Evolutionary conservation across 2,113 vertebrate species (phyloP).

Genomic region (Bettongia penicillata): DNA sequence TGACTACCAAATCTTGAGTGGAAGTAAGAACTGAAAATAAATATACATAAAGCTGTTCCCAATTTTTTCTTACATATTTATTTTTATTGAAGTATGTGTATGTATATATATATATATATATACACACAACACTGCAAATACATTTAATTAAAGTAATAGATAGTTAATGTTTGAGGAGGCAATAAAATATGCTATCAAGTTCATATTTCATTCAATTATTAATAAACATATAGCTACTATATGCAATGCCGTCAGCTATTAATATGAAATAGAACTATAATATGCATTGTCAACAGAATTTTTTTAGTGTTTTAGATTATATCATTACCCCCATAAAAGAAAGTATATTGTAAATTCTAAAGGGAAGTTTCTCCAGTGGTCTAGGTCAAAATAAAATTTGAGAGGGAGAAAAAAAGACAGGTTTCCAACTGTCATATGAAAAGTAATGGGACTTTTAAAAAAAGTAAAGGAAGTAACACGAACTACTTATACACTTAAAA

Average conservation of each 20-base stretch:
- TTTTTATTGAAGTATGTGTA: slow-evolving; percentile 65
- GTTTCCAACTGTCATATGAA: background rate
- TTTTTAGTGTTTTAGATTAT: slow-evolving; percentile 68
- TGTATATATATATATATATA: background rate
- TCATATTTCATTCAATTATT: slow-evolving; percentile 72
- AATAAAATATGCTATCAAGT: slow-evolving; percentile 65
- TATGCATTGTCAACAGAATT: slow-evolving; percentile 62
- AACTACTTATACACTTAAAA: background rate
- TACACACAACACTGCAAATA: slow-evolving; percentile 41
- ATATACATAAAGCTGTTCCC: slow-evolving; percentile 26
- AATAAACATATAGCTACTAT: slow-evolving; percentile 64
- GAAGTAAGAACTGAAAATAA: slow-evolving; percentile 29
- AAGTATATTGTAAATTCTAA: slow-evolving; percentile 58
- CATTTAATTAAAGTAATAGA: slow-evolving; percentile 75
- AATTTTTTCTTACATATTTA: slow-evolving; percentile 62
- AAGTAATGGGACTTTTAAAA: background rate
- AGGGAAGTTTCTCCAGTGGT: slow-evolving; percentile 49
- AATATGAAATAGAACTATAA: slow-evolving; percentile 70
- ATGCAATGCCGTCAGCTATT: slow-evolving; percentile 63
- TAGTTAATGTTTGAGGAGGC: slow-evolving; percentile 69
- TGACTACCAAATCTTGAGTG: background rate
- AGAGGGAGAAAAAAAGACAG: slow-evolving; percentile 36
- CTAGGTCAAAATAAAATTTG: slow-evolving; percentile 53
- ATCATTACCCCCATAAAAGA: slow-evolving; percentile 65
- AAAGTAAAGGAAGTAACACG: background rate